These are phyloP conservation scores for Sebastes nivosus DNA, from an alignment of 2,797 vertebrate species.

Conservation along the genomic window DNA sequence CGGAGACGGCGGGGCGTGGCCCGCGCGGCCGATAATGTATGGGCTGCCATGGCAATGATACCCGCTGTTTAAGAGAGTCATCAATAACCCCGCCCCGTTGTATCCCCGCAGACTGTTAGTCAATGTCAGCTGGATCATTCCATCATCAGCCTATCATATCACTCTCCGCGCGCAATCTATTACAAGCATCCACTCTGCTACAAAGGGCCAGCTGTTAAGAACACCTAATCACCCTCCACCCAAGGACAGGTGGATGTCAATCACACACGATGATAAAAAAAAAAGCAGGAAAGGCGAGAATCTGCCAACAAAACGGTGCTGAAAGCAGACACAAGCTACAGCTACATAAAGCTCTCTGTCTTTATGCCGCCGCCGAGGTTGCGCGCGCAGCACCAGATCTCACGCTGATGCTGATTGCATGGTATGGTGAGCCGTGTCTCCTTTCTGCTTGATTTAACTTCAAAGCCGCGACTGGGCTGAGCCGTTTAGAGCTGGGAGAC, in stretches of 20 bases:
- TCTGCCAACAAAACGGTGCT: background rate
- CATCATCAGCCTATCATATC: conserved; percentile 68
- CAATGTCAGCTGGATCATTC: conserved; percentile 66
- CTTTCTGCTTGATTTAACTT: conserved; percentile 73
- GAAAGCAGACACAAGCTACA: background rate
- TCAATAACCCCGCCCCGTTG: conserved; percentile 76
- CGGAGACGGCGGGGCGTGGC: conserved; percentile 45
- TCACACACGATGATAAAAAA: conserved; percentile 38
- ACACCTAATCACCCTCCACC: conserved; percentile 48
- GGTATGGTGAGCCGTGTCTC: conserved; percentile 60
- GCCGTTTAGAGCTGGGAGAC: conserved; percentile 60
- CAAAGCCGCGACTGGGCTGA: conserved; percentile 59
- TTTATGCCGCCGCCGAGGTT: conserved; percentile 17
- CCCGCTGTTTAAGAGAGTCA: conserved; percentile 71
- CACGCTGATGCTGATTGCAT: conserved; percentile 60
- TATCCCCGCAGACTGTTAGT: conserved; percentile 60
- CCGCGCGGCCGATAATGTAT: conserved; percentile 60
- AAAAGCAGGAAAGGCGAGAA: background rate
- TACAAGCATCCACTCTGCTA: conserved; percentile 52
- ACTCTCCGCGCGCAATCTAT: conserved; percentile 51
- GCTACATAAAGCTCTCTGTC: conserved; percentile 13
- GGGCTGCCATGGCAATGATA: conserved; percentile 78
- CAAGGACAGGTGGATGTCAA: conserved; percentile 69
- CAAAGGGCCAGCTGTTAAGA: conserved; percentile 50
- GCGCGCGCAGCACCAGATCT: conserved; percentile 29